These are phyloP conservation scores for Grammomys dolichurus DNA, from an alignment of 2,113 vertebrate genomes.

Conservation along the genomic window DNA sequence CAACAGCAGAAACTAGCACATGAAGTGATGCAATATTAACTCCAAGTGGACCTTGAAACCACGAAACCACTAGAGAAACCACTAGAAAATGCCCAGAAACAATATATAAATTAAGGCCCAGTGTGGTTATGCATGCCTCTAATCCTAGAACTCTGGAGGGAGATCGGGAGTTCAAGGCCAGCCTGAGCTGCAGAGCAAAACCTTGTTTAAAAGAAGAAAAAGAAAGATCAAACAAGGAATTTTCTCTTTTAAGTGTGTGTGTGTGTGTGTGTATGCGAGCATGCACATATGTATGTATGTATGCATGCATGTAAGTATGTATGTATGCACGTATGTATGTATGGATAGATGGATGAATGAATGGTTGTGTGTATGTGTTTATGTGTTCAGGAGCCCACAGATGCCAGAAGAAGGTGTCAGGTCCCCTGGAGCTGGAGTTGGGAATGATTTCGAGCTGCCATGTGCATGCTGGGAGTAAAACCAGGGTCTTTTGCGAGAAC, in stretches of 20 bases:
- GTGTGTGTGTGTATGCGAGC: too few species aligned
- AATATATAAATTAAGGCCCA: not conserved
- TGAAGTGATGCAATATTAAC: not conserved
- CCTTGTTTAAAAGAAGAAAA: not conserved
- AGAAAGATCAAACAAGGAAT: not conserved
- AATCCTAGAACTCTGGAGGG: not conserved
- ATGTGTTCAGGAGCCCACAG: not conserved
- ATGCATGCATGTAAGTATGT: too few species aligned
- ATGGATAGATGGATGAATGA: too few species aligned
- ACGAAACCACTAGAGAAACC: not conserved
- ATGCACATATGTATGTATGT: too few species aligned
- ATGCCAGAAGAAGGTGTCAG: not conserved
- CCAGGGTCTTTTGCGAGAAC: not conserved
- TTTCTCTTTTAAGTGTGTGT: not conserved
- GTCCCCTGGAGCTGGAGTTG: not conserved
- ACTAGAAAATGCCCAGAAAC: conserved; percentile 17
- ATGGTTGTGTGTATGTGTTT: not conserved
- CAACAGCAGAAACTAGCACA: not conserved
- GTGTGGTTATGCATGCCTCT: not conserved
- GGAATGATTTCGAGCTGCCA: not conserved
- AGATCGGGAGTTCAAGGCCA: not conserved
- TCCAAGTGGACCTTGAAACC: not conserved
- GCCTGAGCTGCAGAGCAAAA: not conserved
- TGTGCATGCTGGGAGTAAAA: not conserved
- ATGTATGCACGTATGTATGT: too few species aligned